Evolutionary conservation across 2,888 invertebrate species (phyloP), one percentile per base, ranked within the genome.

Genomic region (Tenthredo notha): DNA sequence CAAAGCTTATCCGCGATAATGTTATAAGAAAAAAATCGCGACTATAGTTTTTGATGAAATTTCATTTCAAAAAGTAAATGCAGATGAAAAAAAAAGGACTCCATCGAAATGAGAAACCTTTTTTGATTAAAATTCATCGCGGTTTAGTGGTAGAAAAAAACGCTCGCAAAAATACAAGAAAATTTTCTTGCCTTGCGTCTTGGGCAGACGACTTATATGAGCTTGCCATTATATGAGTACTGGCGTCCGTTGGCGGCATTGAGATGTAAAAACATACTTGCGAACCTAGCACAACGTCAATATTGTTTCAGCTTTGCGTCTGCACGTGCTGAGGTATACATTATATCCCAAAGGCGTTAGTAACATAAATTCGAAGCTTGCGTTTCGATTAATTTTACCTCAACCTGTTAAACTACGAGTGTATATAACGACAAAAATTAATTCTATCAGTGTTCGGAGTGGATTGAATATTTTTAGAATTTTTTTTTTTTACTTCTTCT

Each of bases 231-330:
- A 61, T 25, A 25, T 61, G 61, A 61, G 25, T 33, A 67, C 25
- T 67, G 33, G 15, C 74, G 74, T 74, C 74, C 4, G 40, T 47
- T 25, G 74, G 74, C 25, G 54, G 15, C 77, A 77, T 77, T 54
- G 77, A 33, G 77, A 54, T 54, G 77, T n/a, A 54, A 77, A 50
- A 77, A 77, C 47, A 54, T 50, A 50, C 54, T 29, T 47, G 29
- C 33, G 77, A 50, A 54, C 50, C 77, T 50, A 29, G 77, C 54
- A n/a, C 47, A 77, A 33, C 54, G 54, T 54, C 29, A 77, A 77
- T 77, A 77, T 77, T 77, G 50, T 77, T 50, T 25, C 77, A 77
- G 77, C 77, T 54, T 77, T 47, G 9, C 50, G 50, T 18, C 50
- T 50, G 25, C 50, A 77, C 25, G 77, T 77, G 77, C 77, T 33